These are phyloP conservation scores for Struthidea cinerea DNA, from an alignment of 2,113 vertebrate species.

Conservation along the genomic window DNA sequence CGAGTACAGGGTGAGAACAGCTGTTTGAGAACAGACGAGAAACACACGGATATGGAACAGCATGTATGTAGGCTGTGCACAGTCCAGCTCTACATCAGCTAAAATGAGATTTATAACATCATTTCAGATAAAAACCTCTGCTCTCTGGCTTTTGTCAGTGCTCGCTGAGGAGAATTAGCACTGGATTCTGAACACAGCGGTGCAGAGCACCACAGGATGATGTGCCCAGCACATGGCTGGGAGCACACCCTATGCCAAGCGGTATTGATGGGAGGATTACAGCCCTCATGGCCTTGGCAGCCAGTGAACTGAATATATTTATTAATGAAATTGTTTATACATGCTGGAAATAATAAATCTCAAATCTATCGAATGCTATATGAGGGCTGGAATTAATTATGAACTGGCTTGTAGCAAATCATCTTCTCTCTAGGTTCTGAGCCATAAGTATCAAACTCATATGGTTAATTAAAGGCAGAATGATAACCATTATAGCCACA, in stretches of 20 bases:
- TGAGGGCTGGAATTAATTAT: background rate
- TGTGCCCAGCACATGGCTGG: background rate
- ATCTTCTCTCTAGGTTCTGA: background rate
- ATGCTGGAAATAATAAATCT: background rate
- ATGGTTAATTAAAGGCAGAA: background rate
- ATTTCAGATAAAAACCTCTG: background rate
- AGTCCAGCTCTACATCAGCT: background rate
- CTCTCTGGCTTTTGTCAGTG: background rate
- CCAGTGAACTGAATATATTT: background rate
- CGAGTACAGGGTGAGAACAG: background rate
- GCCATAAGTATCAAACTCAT: background rate
- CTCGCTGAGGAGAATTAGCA: background rate
- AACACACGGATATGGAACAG: background rate
- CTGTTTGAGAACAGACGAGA: slow-evolving; percentile 8
- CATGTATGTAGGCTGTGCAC: background rate
- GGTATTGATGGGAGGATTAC: background rate
- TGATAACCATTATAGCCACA: background rate
- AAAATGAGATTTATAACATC: background rate
- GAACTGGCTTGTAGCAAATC: background rate
- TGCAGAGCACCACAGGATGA: background rate
- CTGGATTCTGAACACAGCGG: background rate
- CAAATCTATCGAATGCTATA: background rate
- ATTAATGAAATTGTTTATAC: background rate
- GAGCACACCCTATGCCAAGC: background rate
- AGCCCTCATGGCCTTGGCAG: background rate